These are phyloP conservation scores for Beroe forskalii DNA, from an alignment of 37 sponge, comb jelly and placozoan species.

Conservation along the genomic window DNA sequence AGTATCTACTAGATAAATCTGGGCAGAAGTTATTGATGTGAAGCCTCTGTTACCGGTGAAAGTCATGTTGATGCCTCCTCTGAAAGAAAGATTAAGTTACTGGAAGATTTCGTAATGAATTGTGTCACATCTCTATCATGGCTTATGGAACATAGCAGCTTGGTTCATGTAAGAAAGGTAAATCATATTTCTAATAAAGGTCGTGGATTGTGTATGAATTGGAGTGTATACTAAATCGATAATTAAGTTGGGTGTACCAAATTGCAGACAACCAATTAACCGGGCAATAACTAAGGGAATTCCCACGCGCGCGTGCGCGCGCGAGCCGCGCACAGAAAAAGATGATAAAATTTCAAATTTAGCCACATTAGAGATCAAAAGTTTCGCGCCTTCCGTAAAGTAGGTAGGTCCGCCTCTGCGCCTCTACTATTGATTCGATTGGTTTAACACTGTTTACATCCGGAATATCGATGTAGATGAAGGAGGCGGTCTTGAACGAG, in stretches of 20 bases:
- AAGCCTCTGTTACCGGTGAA: background rate
- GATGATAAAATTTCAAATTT: conserved; percentile 13
- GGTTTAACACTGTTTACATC: background rate
- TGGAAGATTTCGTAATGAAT: no score
- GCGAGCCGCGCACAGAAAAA: background rate
- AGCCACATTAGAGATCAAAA: background rate
- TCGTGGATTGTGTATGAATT: no score
- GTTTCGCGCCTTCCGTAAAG: conserved; percentile 20
- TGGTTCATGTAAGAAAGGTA: no score
- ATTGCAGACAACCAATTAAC: no score
- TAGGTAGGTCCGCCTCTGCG: background rate
- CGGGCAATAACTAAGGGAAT: background rate
- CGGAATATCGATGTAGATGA: conserved; percentile 38
- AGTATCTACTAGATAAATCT: conserved; percentile 18
- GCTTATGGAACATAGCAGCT: no score
- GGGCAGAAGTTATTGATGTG: conserved; percentile 23
- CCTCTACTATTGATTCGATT: conserved; percentile 20
- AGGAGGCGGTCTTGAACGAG: background rate
- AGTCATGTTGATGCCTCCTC: conserved; percentile 34
- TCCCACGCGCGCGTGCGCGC: conserved; percentile 12
- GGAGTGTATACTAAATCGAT: no score
- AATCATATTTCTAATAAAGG: no score
- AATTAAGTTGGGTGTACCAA: no score
- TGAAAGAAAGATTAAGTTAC: background rate
- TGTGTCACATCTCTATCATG: no score